Evolutionary conservation across 2,797 vertebrate species (phyloP), one percentile per base, ranked within the genome.

Genomic region (Pangasius larnaudii): DNA sequence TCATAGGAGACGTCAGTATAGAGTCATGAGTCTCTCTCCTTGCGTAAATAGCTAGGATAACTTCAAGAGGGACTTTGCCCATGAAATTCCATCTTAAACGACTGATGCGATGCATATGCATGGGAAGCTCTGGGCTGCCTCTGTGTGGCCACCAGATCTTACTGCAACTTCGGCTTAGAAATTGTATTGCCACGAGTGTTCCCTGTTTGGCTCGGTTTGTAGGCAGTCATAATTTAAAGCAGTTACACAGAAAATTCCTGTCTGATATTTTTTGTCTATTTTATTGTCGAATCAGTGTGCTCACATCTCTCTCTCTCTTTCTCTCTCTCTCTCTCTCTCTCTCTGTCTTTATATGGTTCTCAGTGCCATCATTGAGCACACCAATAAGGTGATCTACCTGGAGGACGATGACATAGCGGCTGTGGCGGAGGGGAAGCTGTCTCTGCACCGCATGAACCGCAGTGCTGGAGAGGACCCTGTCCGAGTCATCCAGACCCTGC

Each of bases 301-400:
- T 74, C 14, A 65, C 49, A 11, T 75, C 9, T 85, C 49, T 30
- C 16, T 61, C 36, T 30, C 16, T 49, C 49, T 75, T 8, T 51
- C 7, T 80, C 39, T 80, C 5, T 75, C 22, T 85, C 49, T 30
- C 10, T 61, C 19, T 22, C 33, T 58, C 75, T 63, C 56, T 67
- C 0, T 71, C 30, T 88, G 14, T 67, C 33, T 5, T 46, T 82
- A 84, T 33, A 89, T 98, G 98, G 4, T 51, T 74, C 85, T 46
- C 91, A 99, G 98, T 30, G 98, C 98, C 87, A 96, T 99, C 91
- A 99, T 99, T 81, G 98, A 99, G 88, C 98, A 99, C 92, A 99
- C 98, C 91, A 99, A 99, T 94, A 96, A 98, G 90, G 98, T 99
- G 78, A 93, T 99, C 92, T 99, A 98, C 94, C 88, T 99, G 78